Evolutionary conservation across 2,797 vertebrate genomes (phyloP).

Genomic region (Sebastes nivosus): DNA sequence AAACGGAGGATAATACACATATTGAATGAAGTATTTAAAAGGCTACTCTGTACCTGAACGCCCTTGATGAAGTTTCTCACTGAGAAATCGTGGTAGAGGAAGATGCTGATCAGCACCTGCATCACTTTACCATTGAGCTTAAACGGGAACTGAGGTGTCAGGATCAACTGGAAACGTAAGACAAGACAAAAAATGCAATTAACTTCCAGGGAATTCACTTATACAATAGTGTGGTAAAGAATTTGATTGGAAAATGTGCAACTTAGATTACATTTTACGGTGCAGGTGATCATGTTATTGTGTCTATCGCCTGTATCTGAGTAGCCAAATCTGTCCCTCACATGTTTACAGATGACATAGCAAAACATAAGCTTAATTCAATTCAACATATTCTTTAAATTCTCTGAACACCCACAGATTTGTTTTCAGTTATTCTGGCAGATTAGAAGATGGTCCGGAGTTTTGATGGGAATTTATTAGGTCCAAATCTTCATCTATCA

Average conservation of each 20-base stretch:
- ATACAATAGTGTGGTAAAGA: rapidly evolving
- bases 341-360: neutral
- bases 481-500: too few species aligned
- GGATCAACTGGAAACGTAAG: slow-evolving; percentile 84
- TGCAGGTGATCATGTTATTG: neutral
- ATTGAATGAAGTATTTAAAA: neutral
- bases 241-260: neutral
- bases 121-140: slow-evolving; percentile 91
- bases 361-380: neutral
- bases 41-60: slow-evolving; percentile 85
- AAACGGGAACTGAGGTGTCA: slow-evolving; percentile 88
- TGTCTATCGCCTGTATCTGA: neutral
- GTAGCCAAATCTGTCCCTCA: neutral
- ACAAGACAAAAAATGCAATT: neutral
- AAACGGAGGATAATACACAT: neutral
- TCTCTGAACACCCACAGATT: too few species aligned
- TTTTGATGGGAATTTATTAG: neutral
- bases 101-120: slow-evolving; percentile 92
- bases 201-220: neutral
- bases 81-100: slow-evolving; percentile 98
- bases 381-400: too few species aligned
- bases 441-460: neutral
- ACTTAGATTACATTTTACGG: neutral
- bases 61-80: slow-evolving; percentile 97
- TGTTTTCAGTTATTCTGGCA: too few species aligned